A percentile compares a stretch with the other conserved stretches of the same genome.
These are phyloP conservation scores for Tapirus terrestris DNA, from an alignment of 2,113 vertebrate genomes.

Conservation along the genomic window DNA sequence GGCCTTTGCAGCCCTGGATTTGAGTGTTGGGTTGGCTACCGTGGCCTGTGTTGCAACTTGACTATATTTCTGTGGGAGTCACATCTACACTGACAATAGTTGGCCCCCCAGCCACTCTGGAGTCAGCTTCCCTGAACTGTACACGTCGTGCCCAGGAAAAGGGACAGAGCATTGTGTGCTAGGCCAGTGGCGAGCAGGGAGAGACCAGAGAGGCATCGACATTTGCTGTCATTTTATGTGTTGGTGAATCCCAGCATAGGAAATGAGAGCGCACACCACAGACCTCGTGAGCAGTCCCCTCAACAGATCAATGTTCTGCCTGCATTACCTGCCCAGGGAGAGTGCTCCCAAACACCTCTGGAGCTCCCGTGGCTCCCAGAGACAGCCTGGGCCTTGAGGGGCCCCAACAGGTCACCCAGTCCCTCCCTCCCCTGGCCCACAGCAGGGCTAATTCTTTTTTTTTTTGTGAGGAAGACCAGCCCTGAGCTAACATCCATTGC, in stretches of 20 bases:
- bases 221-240: accelerated
- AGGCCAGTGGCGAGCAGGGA: accelerated
- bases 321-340: accelerated
- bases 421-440: no score
- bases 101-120: accelerated
- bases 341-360: accelerated
- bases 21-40: accelerated
- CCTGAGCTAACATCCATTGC: no score
- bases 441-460: no score
- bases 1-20: background rate
- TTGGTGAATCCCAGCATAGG: accelerated
- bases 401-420: accelerated
- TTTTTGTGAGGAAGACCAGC: no score
- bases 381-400: background rate
- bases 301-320: accelerated
- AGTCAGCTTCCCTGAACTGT: background rate
- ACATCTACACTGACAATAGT: accelerated
- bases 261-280: accelerated
- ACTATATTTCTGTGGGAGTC: background rate
- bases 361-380: accelerated
- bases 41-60: accelerated
- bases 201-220: accelerated
- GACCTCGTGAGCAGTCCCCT: accelerated
- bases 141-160: accelerated
- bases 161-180: accelerated